A percentile compares a stretch with the other conserved stretches of the same genome.
Evolutionary conservation across 92 coral and sea anemone species (phyloP).

Genomic region (Montipora capitata): DNA sequence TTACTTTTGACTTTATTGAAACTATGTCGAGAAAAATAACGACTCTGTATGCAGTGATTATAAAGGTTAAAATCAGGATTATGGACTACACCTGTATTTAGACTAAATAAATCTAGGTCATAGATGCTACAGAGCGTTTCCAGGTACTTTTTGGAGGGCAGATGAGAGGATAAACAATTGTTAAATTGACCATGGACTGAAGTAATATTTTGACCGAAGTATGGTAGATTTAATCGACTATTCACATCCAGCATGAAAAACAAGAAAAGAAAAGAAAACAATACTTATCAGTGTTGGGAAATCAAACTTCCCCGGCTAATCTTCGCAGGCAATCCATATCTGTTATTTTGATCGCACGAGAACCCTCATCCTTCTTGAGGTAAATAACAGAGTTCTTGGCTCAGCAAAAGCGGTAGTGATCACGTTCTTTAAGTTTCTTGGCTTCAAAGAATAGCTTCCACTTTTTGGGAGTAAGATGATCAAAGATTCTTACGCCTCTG

Average conservation of each 20-base stretch:
- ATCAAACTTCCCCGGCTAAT: background rate
- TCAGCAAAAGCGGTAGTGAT: too few species aligned
- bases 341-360: too few species aligned
- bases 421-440: background rate
- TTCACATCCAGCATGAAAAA: too few species aligned
- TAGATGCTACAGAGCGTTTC: slow-evolving; percentile 9
- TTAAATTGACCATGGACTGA: background rate
- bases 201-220: background rate
- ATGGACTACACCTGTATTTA: background rate
- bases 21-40: slow-evolving; percentile 8
- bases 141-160: too few species aligned
- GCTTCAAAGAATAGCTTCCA: background rate
- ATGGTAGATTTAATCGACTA: too few species aligned
- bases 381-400: background rate
- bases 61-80: background rate
- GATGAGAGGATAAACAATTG: too few species aligned
- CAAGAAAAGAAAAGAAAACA: background rate
- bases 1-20: slow-evolving; percentile 6
- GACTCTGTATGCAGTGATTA: background rate
- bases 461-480: background rate
- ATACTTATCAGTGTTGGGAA: background rate
- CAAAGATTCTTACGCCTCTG: too few species aligned
- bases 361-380: background rate
- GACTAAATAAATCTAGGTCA: background rate
- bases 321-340: background rate